Evolutionary conservation across 2,113 vertebrate species (phyloP).

Genomic region (Alethe diademata): DNA sequence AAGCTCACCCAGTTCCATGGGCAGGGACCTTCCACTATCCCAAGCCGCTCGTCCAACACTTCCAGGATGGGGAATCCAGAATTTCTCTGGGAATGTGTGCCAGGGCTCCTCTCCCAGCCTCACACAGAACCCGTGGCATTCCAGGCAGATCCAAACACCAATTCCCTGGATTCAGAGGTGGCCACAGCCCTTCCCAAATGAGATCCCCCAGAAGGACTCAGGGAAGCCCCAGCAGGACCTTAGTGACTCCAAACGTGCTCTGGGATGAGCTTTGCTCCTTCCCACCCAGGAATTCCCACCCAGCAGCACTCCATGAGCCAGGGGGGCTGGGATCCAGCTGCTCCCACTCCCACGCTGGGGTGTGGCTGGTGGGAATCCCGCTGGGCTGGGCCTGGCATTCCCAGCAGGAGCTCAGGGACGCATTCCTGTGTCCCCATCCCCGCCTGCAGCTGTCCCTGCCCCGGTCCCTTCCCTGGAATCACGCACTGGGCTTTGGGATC

Average conservation of each 20-base stretch:
- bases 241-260: background rate
- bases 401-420: no score
- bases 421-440: background rate
- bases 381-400: background rate
- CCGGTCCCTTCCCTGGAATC: background rate
- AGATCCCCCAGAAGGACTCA: fast-evolving
- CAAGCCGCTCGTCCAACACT: fast-evolving
- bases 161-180: background rate
- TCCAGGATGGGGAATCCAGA: background rate
- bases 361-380: background rate
- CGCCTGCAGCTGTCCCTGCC: background rate
- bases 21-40: background rate
- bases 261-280: background rate
- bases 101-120: background rate
- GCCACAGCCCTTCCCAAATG: fast-evolving
- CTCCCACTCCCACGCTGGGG: background rate
- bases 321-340: background rate
- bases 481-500: background rate
- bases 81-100: background rate
- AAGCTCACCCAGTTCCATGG: background rate
- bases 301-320: fast-evolving
- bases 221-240: background rate
- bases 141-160: fast-evolving
- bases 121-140: background rate
- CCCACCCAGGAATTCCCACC: background rate